Percentiles rank a stretch among this genome's conserved stretches.
Evolutionary conservation across 2,113 vertebrate genomes (phyloP).

Genomic region (Chionomys nivalis): DNA sequence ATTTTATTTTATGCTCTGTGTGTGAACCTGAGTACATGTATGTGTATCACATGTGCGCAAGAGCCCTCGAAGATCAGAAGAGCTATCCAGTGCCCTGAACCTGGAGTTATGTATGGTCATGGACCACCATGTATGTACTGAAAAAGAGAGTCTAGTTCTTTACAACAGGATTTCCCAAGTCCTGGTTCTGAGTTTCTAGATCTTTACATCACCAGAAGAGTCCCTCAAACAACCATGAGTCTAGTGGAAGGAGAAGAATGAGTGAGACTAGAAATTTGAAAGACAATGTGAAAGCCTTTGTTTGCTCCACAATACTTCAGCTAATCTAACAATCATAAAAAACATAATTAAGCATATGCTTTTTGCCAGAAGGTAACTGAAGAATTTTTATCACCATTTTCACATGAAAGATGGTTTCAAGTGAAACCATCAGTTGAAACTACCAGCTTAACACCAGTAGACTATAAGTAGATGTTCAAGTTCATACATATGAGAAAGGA

Average conservation of each 20-base stretch:
- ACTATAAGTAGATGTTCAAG: background rate
- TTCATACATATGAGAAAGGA: background rate
- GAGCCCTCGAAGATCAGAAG: background rate
- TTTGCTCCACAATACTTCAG: background rate
- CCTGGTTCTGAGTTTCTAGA: background rate
- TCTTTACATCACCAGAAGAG: background rate
- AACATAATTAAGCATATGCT: background rate
- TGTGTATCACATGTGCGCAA: background rate
- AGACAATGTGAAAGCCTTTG: background rate
- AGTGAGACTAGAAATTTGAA: constrained; percentile 8
- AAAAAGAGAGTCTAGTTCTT: background rate
- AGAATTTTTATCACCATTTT: background rate
- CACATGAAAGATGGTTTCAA: background rate
- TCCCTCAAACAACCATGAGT: background rate
- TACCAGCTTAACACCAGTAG: background rate
- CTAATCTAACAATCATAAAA: background rate
- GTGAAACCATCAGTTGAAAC: background rate
- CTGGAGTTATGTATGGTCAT: background rate
- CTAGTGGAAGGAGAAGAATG: background rate
- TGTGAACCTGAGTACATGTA: no score
- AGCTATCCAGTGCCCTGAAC: background rate
- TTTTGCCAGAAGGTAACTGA: background rate
- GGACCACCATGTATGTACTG: background rate
- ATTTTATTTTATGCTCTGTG: background rate
- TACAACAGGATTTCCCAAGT: background rate